Base-by-base conservation (phyloP, 2,113 vertebrate genomes). In the Steatornis caripensis region DNA sequence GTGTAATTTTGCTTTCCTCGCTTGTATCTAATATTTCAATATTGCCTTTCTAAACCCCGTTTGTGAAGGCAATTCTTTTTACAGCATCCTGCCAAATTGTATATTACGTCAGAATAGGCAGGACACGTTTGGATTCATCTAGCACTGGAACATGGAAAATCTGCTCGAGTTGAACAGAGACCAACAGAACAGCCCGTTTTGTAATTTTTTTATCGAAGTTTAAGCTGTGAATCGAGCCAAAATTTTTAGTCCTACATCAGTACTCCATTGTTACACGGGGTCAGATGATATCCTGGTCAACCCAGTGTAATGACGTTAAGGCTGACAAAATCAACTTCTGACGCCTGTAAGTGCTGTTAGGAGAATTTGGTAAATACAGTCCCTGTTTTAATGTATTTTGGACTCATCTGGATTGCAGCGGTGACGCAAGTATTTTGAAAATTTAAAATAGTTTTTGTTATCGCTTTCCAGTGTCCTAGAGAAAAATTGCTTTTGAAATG, bases 11-110 rank as follows among this genome's bases (percentile, higher is more conserved):
- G 37, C n/a, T 95, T 92, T 92, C 66, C 89, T 97, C n/a, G 5
- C 84, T 89, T 91, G 14, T 76, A 54, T 87, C 49, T 41, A 37
- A 11, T 83, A 83, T 57, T 92, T 89, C 77, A 89, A 2, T 69
- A 76, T 62, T 89, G 89, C 95, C 84, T 95, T 96, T 74, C 53
- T 91, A 77, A 90, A 90, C 46, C n/a, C 32, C 45, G 29, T 92
- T 89, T 72, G 43, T 80, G 82, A 94, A 87, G 96, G 93, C 89
- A 92, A 11, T 85, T 95, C 54, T 95, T 95, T 95, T 84, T 89
- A 71, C 49, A 36, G 74, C 15, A 69, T 87, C 70, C 86, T 89
- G 66, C 84, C 48, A 72, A 95, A 65, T 45, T 69, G 37, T 87
- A 2, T 84, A 53, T 89, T 89, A 89, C 54, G 70, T 93, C n/a